These are phyloP conservation scores for Mechanitis mazaeus DNA, from an alignment of 2,888 invertebrate genomes.

Conservation along the genomic window DNA sequence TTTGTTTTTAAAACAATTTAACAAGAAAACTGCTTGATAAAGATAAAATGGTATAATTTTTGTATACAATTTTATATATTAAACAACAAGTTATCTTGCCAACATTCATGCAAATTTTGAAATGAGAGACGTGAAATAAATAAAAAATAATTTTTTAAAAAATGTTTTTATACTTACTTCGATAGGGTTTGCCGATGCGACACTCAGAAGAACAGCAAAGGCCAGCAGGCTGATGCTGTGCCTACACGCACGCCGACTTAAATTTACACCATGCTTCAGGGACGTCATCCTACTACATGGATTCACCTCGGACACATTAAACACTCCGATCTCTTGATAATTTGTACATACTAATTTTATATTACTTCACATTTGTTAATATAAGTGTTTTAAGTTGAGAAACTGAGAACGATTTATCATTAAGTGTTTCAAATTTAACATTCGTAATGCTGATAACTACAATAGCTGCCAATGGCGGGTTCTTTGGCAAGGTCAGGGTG, in stretches of 20 bases:
- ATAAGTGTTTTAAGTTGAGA: conserved; percentile 6
- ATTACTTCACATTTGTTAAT: conserved; percentile 14
- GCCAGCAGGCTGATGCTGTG: conserved; percentile 35
- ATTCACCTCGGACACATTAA: conserved; percentile 28
- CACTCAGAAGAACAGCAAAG: conserved; percentile 31
- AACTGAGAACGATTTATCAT: conserved; percentile 14
- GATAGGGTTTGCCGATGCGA: conserved; percentile 45
- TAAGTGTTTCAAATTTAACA: conserved; percentile 34
- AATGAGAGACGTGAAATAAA: no score
- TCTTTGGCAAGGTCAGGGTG: conserved; percentile 9
- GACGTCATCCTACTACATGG: conserved; percentile 65
- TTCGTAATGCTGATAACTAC: conserved; percentile 54
- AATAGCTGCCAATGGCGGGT: conserved; percentile 14
- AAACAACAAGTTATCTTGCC: no score
- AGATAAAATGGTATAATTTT: no score
- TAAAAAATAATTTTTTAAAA: not conserved
- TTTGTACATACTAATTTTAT: conserved; percentile 13
- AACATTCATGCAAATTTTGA: no score
- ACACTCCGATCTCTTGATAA: conserved; percentile 15
- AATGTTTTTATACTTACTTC: conserved; percentile 52
- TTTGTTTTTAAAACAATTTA: no score
- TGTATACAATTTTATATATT: no score
- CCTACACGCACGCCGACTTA: conserved; percentile 83
- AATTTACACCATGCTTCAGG: conserved; percentile 81
- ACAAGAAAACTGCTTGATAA: no score